phyloP scores from a whole-genome alignment of 1,140 invertebrate species.

The Rhopalosiphum padi region DNA sequence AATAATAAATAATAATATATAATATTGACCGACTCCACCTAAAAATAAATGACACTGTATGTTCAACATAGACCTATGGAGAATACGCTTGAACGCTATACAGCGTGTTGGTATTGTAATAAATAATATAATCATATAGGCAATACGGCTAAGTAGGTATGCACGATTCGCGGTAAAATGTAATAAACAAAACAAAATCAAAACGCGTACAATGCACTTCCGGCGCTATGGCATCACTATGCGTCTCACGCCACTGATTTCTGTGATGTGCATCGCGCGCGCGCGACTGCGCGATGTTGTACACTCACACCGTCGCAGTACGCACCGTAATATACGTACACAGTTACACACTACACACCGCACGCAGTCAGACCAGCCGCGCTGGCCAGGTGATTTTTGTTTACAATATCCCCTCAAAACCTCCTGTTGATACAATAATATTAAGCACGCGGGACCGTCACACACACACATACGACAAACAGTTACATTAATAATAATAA shows the following conservation, averaged over 20 bases:
- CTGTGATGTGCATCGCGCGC: background rate
- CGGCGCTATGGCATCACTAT: conserved; percentile 21
- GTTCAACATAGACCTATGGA: background rate
- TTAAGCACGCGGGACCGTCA: background rate
- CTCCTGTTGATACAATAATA: conserved; percentile 45
- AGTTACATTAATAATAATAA: background rate
- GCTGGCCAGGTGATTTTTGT: conserved; percentile 52
- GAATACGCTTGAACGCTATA: background rate
- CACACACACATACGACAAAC: background rate
- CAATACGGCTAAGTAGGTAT: background rate
- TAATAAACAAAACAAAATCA: background rate
- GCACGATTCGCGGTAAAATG: background rate
- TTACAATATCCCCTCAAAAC: conserved; percentile 29
- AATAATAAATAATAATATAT: background rate
- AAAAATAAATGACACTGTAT: background rate
- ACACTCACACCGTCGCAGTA: background rate
- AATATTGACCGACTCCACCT: background rate
- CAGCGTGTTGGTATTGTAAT: background rate
- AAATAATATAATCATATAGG: background rate
- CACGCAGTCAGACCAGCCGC: background rate
- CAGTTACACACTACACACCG: no score
- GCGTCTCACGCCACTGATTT: background rate
- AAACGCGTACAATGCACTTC: conserved; percentile 14
- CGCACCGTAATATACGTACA: background rate
- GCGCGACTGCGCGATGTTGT: background rate